phyloP scores from a whole-genome alignment of 1,140 invertebrate genomes.

The Carcinoscorpius rotundicauda region DNA sequence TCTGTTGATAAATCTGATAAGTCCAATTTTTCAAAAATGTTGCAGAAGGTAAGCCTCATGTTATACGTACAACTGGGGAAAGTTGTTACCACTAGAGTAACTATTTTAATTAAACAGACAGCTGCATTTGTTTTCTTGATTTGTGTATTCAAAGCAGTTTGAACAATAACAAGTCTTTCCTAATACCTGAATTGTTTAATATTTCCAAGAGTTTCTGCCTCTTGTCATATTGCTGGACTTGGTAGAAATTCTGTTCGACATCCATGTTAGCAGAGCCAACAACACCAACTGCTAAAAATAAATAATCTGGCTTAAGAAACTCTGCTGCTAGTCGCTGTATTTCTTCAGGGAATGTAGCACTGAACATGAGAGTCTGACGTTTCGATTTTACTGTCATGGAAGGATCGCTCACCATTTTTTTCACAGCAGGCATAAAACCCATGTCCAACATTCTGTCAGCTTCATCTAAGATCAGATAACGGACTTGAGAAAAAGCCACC shows the following conservation, averaged over 20 bases:
- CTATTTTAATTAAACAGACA: background rate
- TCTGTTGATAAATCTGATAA: too few species aligned
- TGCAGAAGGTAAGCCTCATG: background rate
- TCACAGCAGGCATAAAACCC: constrained; percentile 42
- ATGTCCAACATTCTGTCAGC: constrained; percentile 45
- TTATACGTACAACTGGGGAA: background rate
- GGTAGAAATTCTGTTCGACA: constrained; percentile 67
- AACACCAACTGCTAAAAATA: constrained; percentile 73
- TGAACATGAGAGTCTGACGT: constrained; percentile 34
- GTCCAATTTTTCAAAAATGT: too few species aligned
- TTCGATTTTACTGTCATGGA: constrained; percentile 50
- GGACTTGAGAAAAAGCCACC: constrained; percentile 38
- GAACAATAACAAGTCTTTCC: background rate
- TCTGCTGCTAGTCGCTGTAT: constrained; percentile 38
- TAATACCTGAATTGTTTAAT: constrained; percentile 29
- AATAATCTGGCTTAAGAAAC: constrained; percentile 47
- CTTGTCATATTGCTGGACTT: constrained; percentile 61
- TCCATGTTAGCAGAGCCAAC: constrained; percentile 82
- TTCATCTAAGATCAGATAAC: constrained; percentile 39
- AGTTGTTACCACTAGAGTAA: background rate
- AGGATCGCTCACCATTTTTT: constrained; percentile 25
- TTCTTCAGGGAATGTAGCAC: constrained; percentile 42
- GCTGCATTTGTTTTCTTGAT: background rate
- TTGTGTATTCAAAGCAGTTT: background rate
- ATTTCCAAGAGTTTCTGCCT: constrained; percentile 54